Conservation (phyloP, 2,113 vertebrate species). For the Suncus etruscus region DNA sequence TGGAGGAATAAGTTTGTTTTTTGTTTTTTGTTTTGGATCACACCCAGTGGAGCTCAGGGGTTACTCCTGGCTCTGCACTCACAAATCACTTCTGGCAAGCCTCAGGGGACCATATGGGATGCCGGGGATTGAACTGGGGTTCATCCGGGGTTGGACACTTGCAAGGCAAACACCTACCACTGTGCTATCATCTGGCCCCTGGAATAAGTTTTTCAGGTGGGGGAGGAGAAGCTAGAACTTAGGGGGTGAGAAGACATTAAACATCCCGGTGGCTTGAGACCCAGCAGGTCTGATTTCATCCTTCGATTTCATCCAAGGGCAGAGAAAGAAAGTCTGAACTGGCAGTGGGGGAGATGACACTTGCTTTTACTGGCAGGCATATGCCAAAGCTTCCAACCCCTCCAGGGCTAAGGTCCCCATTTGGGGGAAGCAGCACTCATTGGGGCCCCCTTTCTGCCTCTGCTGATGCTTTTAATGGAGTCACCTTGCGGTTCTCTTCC, state of each 20-base stretch:
- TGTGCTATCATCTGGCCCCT: no score
- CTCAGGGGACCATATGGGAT: no score
- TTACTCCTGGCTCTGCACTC: no score
- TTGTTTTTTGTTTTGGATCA: no score
- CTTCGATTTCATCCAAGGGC: not conserved
- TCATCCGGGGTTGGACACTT: no score
- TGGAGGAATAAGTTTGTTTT: no score
- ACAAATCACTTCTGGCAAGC: no score
- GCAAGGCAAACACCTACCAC: no score
- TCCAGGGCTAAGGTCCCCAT: not conserved
- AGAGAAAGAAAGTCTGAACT: not conserved
- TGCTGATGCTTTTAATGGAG: not conserved
- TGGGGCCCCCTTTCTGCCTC: not conserved
- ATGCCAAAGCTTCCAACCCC: not conserved
- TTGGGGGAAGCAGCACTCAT: not conserved
- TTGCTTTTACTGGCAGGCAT: not conserved
- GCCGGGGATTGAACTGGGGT: no score
- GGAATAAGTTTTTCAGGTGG: not conserved
- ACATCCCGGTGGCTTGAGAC: not conserved
- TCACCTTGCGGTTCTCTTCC: not conserved
- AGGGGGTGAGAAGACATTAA: not conserved
- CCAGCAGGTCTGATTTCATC: not conserved
- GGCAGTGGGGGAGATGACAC: not conserved
- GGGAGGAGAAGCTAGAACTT: not conserved
- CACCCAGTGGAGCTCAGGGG: no score